phyloP scores from a whole-genome alignment of 2,888 invertebrate species.

The Sabatieria punctata region DNA sequence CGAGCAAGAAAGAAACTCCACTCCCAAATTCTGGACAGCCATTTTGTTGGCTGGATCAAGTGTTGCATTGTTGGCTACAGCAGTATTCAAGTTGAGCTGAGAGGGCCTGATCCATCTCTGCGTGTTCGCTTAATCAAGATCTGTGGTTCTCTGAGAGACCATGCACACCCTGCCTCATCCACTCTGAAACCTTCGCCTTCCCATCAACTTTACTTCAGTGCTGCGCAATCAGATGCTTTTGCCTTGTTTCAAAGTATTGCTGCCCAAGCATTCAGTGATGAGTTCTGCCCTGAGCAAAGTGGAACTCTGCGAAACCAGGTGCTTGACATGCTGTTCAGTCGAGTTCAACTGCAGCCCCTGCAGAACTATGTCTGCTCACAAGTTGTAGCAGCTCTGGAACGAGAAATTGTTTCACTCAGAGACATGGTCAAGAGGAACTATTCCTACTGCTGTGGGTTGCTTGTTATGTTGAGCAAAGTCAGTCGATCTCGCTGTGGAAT shows the following conservation, averaged over 20 bases:
- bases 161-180: neutral
- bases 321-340: conserved; percentile 26
- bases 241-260: conserved; percentile 72
- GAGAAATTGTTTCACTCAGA: neutral
- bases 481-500: conserved; percentile 37
- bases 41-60: conserved; percentile 58
- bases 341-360: conserved; percentile 26
- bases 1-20: neutral
- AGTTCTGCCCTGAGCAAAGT: conserved; percentile 14
- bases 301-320: conserved; percentile 17
- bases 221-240: conserved; percentile 33
- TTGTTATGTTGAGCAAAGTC: conserved; percentile 22
- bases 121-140: conserved; percentile 57
- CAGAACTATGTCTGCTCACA: conserved; percentile 28
- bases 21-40: conserved; percentile 2
- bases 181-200: conserved; percentile 19
- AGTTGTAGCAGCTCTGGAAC: conserved; percentile 21
- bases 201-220: conserved; percentile 36
- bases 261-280: conserved; percentile 36
- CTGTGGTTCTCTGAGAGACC: conserved; percentile 19
- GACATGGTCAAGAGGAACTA: conserved; percentile 21
- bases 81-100: conserved; percentile 56
- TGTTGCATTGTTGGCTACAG: conserved; percentile 37
- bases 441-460: conserved; percentile 25
- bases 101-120: conserved; percentile 75